These are phyloP conservation scores for Willowsia nigromaculata DNA, from an alignment of 2,888 invertebrate species.

Conservation along the genomic window DNA sequence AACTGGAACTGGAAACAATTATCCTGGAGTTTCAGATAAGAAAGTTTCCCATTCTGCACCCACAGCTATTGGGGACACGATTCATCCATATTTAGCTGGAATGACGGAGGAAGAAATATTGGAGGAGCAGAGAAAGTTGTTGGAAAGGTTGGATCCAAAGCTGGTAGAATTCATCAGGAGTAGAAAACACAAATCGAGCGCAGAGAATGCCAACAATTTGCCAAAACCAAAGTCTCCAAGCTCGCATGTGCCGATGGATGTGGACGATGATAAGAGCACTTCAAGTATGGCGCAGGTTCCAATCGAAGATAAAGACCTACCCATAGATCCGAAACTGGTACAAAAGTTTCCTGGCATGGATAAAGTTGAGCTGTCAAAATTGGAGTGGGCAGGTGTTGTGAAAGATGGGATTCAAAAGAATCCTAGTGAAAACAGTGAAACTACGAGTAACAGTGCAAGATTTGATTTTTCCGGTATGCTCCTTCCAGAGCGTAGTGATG, in stretches of 20 bases:
- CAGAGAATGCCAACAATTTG: too few species aligned
- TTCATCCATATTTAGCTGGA: slow-evolving; percentile 80
- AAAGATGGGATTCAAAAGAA: slow-evolving; percentile 18
- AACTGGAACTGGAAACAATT: too few species aligned
- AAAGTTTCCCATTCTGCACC: too few species aligned
- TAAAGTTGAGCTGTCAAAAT: slow-evolving; percentile 90
- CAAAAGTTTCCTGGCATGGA: slow-evolving; percentile 92
- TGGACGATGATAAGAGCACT: not conserved
- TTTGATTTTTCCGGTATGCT: slow-evolving; percentile 88
- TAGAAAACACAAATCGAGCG: slow-evolving; percentile 67
- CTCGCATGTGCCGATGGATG: slow-evolving; percentile 3
- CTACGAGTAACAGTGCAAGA: slow-evolving; percentile 79
- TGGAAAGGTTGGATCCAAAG: slow-evolving; percentile 85
- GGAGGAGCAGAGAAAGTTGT: slow-evolving; percentile 86
- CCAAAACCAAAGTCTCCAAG: not conserved
- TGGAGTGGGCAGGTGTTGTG: slow-evolving; percentile 92
- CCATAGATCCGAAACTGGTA: slow-evolving; percentile 82
- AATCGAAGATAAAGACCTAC: slow-evolving; percentile 80
- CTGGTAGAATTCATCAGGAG: slow-evolving; percentile 85
- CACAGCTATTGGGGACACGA: slow-evolving; percentile 47
- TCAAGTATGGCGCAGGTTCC: slow-evolving; percentile 57
- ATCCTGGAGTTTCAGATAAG: too few species aligned
- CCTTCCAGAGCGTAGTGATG: slow-evolving; percentile 4
- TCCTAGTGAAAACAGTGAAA: not conserved
- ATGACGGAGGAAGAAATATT: slow-evolving; percentile 89